phyloP scores from a whole-genome alignment of 2,113 vertebrate species.

The Eulemur macaco region DNA sequence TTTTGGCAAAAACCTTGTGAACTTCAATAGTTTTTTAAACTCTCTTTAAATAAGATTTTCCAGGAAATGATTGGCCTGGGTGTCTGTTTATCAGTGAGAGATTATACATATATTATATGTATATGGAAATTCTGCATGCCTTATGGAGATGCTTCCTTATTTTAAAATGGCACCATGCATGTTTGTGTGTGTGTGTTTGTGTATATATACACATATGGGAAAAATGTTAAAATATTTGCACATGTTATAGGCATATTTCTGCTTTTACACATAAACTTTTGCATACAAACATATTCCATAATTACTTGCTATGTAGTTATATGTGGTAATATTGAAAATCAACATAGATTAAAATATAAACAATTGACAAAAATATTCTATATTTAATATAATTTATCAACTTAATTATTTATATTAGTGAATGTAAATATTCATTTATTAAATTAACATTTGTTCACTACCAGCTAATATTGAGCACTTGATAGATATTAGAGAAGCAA shows the following conservation, averaged over 20 bases:
- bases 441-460: not conserved
- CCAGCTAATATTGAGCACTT: too few species aligned
- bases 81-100: not conserved
- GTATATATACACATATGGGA: not conserved
- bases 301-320: not conserved
- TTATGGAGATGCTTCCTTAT: not conserved
- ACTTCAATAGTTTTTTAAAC: not conserved
- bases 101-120: not conserved
- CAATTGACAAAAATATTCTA: not conserved
- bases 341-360: not conserved
- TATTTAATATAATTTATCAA: not conserved
- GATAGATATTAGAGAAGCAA: not conserved
- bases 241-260: not conserved
- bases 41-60: not conserved
- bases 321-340: not conserved
- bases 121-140: not conserved
- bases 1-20: not conserved
- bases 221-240: not conserved
- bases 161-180: not conserved
- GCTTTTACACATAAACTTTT: not conserved
- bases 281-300: not conserved
- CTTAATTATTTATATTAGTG: not conserved
- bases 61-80: not conserved
- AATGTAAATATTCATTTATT: not conserved
- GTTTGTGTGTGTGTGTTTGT: not conserved